Conservation (phyloP, 2,888 invertebrate genomes). For the Serripes groenlandicus region DNA sequence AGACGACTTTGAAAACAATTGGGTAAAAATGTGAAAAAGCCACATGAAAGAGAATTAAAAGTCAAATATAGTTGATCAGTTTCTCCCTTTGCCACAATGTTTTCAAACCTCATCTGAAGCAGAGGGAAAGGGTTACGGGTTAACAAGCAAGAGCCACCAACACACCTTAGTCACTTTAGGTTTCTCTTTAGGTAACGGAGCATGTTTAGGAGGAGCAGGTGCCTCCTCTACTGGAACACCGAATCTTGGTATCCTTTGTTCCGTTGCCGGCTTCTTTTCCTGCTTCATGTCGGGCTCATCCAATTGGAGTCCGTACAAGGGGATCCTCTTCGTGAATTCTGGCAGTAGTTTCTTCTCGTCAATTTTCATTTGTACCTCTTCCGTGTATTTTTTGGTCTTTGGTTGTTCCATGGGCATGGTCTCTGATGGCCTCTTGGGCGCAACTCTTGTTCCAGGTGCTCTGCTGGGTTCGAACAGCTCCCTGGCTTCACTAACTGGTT, state of each 20-base stretch:
- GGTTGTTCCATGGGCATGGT: conserved; percentile 70
- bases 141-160: too few relatives aligned
- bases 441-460: conserved; percentile 69
- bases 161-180: conserved; percentile 73
- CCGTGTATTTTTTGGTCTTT: conserved; percentile 72
- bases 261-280: conserved; percentile 59
- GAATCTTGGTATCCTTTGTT: conserved; percentile 76
- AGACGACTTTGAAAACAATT: too few relatives aligned
- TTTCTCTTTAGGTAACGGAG: conserved; percentile 60
- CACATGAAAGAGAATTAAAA: too few relatives aligned
- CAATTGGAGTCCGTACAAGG: conserved; percentile 71
- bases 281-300: conserved; percentile 58
- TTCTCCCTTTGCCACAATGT: too few relatives aligned
- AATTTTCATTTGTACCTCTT: conserved; percentile 78
- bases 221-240: conserved; percentile 68
- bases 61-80: too few relatives aligned
- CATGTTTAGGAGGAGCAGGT: conserved; percentile 63
- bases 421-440: conserved; percentile 72
- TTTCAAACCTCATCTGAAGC: neutral
- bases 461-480: conserved; percentile 73
- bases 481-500: conserved; percentile 75
- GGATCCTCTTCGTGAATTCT: conserved; percentile 77
- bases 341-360: conserved; percentile 72
- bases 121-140: too few relatives aligned
- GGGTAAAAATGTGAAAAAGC: too few relatives aligned